Evolutionary conservation across 2,888 invertebrate genomes (phyloP).

Genomic region (Pasiphila rectangulata): DNA sequence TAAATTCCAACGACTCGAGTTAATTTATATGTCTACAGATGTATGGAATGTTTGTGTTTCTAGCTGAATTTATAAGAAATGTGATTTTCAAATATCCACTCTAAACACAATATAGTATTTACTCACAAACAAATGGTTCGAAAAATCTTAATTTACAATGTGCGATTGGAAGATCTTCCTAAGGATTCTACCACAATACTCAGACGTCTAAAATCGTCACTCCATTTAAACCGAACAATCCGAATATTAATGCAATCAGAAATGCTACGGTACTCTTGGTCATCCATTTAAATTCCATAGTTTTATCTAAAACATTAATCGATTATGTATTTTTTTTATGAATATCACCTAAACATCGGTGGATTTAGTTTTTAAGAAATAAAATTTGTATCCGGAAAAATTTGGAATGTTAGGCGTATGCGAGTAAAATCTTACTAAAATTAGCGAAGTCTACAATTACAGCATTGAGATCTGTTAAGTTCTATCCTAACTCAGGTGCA

Average conservation of each 20-base stretch:
- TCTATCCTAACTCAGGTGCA: constrained; percentile 24
- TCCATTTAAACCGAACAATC: constrained; percentile 49
- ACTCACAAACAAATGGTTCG: constrained; percentile 45
- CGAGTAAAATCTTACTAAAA: constrained; percentile 16
- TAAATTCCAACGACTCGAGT: constrained; percentile 38
- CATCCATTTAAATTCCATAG: constrained; percentile 17
- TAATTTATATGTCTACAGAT: constrained; percentile 49
- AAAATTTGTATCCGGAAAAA: constrained; percentile 42
- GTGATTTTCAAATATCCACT: constrained; percentile 43
- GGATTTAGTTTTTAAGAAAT: constrained; percentile 45
- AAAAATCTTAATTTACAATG: constrained; percentile 55
- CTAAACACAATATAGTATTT: constrained; percentile 27
- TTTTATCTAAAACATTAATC: constrained; percentile 30
- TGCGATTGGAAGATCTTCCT: constrained; percentile 64
- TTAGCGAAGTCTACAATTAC: constrained; percentile 45
- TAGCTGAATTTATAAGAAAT: constrained; percentile 34
- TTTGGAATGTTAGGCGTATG: constrained; percentile 59
- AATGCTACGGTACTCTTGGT: constrained; percentile 63
- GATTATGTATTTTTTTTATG: constrained; percentile 22
- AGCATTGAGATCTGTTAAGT: constrained; percentile 58
- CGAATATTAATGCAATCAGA: constrained; percentile 39
- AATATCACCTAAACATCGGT: constrained; percentile 53
- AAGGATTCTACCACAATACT: constrained; percentile 62
- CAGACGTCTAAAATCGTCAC: constrained; percentile 51
- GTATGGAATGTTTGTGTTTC: constrained; percentile 54